A percentile compares a stretch with the other conserved stretches of the same genome.
phyloP scores from a whole-genome alignment of 2,888 invertebrate species.

The Macaria notata region DNA sequence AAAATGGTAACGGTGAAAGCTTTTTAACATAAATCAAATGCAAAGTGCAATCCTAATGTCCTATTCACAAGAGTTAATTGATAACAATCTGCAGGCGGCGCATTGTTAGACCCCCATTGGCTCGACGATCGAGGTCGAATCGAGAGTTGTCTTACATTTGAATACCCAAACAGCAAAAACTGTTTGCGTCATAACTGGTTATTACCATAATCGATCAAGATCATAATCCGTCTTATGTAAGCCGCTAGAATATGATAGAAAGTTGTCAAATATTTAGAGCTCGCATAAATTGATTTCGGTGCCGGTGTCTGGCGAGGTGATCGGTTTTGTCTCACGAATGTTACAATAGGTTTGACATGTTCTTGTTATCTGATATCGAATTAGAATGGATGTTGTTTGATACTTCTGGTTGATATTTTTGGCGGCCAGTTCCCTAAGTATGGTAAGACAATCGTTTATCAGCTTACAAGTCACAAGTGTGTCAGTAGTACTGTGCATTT shows the following conservation, averaged over 20 bases:
- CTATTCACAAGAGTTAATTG: constrained; percentile 52
- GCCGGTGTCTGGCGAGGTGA: constrained; percentile 20
- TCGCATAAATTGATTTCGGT: constrained; percentile 38
- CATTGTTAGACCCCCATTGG: constrained; percentile 53
- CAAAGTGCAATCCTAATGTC: constrained; percentile 41
- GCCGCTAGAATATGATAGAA: constrained; percentile 58
- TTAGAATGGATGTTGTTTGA: too few relatives aligned
- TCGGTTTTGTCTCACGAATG: constrained; percentile 9
- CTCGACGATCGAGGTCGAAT: constrained; percentile 55
- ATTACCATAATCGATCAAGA: constrained; percentile 77
- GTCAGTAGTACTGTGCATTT: neutral
- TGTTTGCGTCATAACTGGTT: constrained; percentile 62
- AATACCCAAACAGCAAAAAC: constrained; percentile 54
- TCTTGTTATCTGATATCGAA: too few relatives aligned
- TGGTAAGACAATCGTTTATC: too few relatives aligned
- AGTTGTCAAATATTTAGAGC: constrained; percentile 54
- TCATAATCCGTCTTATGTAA: constrained; percentile 66
- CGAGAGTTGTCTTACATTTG: constrained; percentile 58
- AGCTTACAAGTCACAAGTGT: too few relatives aligned
- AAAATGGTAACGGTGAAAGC: constrained; percentile 31
- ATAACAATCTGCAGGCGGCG: constrained; percentile 54
- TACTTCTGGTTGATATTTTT: too few relatives aligned
- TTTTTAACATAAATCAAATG: constrained; percentile 27
- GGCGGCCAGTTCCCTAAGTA: too few relatives aligned
- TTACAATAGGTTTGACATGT: neutral